Evolutionary conservation across 2,888 invertebrate species (phyloP), one percentile per base, ranked within the genome.

Genomic region (Nephrotoma flavescens): DNA sequence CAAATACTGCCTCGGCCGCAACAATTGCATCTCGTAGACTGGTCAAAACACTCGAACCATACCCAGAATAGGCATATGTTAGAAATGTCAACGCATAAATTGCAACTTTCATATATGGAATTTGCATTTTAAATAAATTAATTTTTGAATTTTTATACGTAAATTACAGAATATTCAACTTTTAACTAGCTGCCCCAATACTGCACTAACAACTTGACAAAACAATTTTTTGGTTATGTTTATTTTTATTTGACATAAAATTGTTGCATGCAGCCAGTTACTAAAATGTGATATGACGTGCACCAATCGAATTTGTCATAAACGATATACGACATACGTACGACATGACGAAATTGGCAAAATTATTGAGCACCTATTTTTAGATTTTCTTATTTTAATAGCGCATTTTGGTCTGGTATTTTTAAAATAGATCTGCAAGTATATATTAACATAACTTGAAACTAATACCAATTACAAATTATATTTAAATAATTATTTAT

Each of bases 1-100:
- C 95, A 90, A 97, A 96, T 71, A 96, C 94, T n/a, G 94, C 94
- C 92, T 96, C 96, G 7, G 96, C 96, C 0, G 95, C 93, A 87
- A 96, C 92, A 86, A 97, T 95, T 6, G 96, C 96, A 92, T 97
- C 96, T 89, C 94, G 93, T 87, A 96, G 91, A 91, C 95, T 96
- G 87, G 93, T 92, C 88, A 96, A 92, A 89, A 96, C 93, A 88
- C 94, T 95, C 44, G 96, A 95, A 9, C 96, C 96, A 90, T 96
- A 95, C 19, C 96, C 96, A 52, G 96, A 95, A 91, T 96, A 96
- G 0, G 95, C 95, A 90, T 96, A 96, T 0, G 95, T 95, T 87
- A 95, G 91, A 90, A 96, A 96, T 71, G 96, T 96, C 89, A 96
- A 90, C 15, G 93, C 90, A 90, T 96, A 96, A 89, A 96, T 94